Percentiles rank a stretch among this genome's conserved stretches.
phyloP scores from a whole-genome alignment of 2,113 vertebrate genomes.

The Boulengeromyrus knoepffleri region DNA sequence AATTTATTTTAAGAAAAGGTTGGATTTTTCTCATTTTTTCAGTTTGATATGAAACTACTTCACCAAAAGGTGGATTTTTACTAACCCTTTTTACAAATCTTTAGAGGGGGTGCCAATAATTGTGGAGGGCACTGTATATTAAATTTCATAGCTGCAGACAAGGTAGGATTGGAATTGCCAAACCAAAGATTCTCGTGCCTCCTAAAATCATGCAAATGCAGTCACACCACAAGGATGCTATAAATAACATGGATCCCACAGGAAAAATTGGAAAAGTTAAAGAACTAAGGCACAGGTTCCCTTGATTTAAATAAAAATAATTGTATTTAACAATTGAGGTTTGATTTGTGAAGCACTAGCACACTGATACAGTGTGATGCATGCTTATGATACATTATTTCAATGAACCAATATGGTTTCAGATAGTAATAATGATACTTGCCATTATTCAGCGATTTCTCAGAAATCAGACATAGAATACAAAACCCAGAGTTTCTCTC shows the following conservation, averaged over 20 bases:
- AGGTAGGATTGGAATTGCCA: not conserved
- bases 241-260: not conserved
- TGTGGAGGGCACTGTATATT: too few relatives aligned
- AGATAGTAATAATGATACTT: constrained; percentile 19
- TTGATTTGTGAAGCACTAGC: constrained; percentile 7
- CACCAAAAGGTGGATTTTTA: not conserved
- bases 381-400: constrained; percentile 35
- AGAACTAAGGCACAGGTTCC: not conserved
- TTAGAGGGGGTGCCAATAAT: too few relatives aligned
- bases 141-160: not conserved
- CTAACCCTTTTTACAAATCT: too few relatives aligned
- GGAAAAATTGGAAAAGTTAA: not conserved
- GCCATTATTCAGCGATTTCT: constrained; percentile 52
- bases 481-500: not conserved
- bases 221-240: not conserved
- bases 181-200: not conserved
- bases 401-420: constrained; percentile 57
- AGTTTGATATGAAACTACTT: too few relatives aligned
- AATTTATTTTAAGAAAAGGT: too few relatives aligned
- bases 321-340: not conserved
- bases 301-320: not conserved
- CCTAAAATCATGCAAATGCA: not conserved
- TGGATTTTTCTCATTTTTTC: too few relatives aligned
- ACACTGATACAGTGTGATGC: constrained; percentile 32
- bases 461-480: constrained; percentile 56